A percentile compares a stretch with the other conserved stretches of the same genome.
Conservation (phyloP, 2,888 invertebrate genomes). For the Micoletzkya japonica region DNA sequence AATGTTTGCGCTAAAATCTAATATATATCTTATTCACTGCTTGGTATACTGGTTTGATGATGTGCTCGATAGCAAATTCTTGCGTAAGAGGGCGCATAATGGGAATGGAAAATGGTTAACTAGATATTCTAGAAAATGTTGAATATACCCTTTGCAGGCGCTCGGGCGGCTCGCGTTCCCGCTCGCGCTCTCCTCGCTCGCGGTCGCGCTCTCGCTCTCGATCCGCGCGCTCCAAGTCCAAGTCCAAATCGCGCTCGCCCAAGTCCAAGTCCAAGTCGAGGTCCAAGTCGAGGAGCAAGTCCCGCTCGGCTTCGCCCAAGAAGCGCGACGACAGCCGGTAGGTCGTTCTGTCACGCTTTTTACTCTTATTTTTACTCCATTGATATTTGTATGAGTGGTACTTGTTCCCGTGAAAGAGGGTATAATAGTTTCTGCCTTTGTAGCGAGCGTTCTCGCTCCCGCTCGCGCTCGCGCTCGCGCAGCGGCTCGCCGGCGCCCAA, state of each 20-base stretch:
- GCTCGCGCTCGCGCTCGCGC: constrained; percentile 2
- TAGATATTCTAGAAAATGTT: background rate
- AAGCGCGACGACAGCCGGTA: background rate
- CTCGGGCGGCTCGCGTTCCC: background rate
- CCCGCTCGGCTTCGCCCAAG: background rate
- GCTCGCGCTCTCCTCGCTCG: background rate
- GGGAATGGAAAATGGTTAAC: no score
- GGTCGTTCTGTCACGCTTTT: background rate
- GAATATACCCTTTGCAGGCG: background rate
- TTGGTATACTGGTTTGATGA: background rate
- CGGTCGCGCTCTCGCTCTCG: constrained; percentile 16
- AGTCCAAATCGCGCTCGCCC: background rate
- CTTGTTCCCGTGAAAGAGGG: background rate
- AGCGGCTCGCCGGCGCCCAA: background rate
- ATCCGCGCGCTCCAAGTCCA: background rate
- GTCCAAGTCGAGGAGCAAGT: background rate
- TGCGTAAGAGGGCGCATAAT: background rate
- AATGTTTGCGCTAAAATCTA: no score
- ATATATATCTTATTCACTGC: background rate
- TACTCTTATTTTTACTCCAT: background rate
- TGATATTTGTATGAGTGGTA: background rate
- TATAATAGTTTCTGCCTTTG: background rate
- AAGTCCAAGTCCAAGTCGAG: background rate
- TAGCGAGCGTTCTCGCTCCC: background rate
- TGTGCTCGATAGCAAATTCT: background rate